phyloP scores from a whole-genome alignment of 2,113 vertebrate species.

The Centrocercus urophasianus region DNA sequence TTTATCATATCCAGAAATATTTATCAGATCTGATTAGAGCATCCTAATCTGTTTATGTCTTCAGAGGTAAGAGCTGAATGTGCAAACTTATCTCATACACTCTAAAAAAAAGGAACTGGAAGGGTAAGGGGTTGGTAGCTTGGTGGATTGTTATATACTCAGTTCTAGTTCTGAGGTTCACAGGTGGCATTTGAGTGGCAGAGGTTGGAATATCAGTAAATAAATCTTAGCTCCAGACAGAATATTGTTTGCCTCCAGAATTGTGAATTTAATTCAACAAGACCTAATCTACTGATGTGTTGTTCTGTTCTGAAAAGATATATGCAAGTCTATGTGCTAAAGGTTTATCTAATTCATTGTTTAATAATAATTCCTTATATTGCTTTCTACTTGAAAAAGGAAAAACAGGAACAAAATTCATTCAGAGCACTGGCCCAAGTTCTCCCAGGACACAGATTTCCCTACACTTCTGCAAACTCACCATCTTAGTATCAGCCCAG shows the following conservation, averaged over 20 bases:
- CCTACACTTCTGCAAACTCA: not conserved
- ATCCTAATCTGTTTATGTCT: not conserved
- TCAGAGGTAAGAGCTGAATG: not conserved
- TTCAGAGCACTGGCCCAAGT: not conserved
- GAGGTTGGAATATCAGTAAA: not conserved
- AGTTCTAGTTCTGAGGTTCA: not conserved
- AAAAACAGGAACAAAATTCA: not conserved
- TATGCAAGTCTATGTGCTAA: not conserved
- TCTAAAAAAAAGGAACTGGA: not conserved
- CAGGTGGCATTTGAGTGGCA: not conserved
- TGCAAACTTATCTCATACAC: not conserved
- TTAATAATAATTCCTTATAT: not conserved
- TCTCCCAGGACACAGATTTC: not conserved
- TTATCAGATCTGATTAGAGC: too few relatives aligned
- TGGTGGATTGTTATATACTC: rapidly evolving
- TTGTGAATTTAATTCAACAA: not conserved
- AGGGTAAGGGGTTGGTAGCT: not conserved
- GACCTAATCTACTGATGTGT: not conserved
- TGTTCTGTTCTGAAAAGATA: not conserved
- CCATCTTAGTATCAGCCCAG: not conserved
- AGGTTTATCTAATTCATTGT: not conserved
- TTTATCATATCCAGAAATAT: too few relatives aligned
- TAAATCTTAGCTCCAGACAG: not conserved
- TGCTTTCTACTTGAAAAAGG: not conserved
- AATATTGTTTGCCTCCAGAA: not conserved